Conservation (phyloP, 2,888 invertebrate species). For the Cryptus armator region DNA sequence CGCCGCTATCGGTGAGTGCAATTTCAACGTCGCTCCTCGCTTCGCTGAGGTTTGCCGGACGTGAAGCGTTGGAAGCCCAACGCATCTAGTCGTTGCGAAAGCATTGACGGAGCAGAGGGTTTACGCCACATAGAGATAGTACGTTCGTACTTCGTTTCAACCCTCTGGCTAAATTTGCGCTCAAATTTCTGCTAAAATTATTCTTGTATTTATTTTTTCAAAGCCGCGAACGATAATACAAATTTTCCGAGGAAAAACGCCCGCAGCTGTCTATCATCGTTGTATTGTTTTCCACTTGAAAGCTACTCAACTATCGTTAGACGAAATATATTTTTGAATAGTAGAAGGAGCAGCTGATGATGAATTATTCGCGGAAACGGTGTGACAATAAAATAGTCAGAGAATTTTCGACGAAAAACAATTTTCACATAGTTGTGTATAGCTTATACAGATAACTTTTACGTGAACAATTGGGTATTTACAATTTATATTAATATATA, state of each 20-base stretch:
- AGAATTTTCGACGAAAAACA: too few relatives aligned
- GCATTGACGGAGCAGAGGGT: not conserved
- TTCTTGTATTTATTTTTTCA: not conserved
- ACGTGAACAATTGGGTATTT: too few relatives aligned
- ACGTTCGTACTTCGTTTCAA: not conserved
- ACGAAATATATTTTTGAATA: not conserved
- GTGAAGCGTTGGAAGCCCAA: not conserved
- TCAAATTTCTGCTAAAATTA: not conserved
- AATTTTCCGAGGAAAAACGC: not conserved
- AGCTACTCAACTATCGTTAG: not conserved
- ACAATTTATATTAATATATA: too few relatives aligned
- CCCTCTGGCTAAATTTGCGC: not conserved
- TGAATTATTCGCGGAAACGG: too few relatives aligned
- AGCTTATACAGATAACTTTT: too few relatives aligned
- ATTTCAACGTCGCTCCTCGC: slow-evolving; percentile 49
- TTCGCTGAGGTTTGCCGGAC: slow-evolving; percentile 10
- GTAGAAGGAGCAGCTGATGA: too few relatives aligned
- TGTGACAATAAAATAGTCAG: too few relatives aligned
- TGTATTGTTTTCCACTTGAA: not conserved
- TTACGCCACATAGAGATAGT: not conserved
- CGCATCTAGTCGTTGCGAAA: slow-evolving; percentile 1
- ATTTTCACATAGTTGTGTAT: too few relatives aligned
- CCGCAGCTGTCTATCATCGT: not conserved
- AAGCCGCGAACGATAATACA: not conserved
- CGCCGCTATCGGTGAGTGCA: slow-evolving; percentile 45